Percentiles rank a stretch among this genome's conserved stretches.
phyloP scores from a whole-genome alignment of 2,888 invertebrate species.

The Timandra comae region DNA sequence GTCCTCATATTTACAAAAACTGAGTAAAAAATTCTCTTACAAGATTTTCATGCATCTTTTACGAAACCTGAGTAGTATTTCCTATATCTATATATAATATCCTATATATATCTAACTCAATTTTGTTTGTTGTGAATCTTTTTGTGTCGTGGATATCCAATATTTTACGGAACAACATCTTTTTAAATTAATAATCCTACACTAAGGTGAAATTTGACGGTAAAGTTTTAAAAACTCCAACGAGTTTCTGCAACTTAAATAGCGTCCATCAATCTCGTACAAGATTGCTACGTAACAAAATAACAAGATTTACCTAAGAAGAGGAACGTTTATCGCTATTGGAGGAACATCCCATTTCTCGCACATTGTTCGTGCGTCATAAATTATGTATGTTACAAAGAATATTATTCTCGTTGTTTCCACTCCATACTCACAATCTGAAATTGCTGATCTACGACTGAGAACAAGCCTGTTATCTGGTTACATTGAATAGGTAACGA shows the following conservation, averaged over 20 bases:
- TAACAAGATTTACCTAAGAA: constrained; percentile 3
- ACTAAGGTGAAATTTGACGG: too few relatives aligned
- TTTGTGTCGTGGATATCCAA: too few relatives aligned
- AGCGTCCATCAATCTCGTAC: constrained; percentile 5
- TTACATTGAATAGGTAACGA: constrained; percentile 6
- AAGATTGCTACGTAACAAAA: constrained; percentile 1
- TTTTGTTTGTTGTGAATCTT: too few relatives aligned
- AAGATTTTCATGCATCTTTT: too few relatives aligned
- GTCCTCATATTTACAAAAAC: too few relatives aligned
- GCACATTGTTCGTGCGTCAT: neutral
- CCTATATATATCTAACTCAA: too few relatives aligned
- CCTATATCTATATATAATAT: too few relatives aligned
- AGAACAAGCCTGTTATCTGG: constrained; percentile 16
- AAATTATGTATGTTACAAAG: constrained; percentile 12
- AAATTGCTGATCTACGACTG: constrained; percentile 19
- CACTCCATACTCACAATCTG: constrained; percentile 16
- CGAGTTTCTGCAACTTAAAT: constrained; percentile 10
- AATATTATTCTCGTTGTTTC: constrained; percentile 17
- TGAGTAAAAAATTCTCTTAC: too few relatives aligned
- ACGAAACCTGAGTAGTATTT: too few relatives aligned
- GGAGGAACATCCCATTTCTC: neutral
- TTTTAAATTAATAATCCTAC: too few relatives aligned
- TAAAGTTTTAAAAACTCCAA: constrained; percentile 8
- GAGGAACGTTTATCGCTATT: too few relatives aligned
- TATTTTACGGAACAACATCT: too few relatives aligned